These are phyloP conservation scores for Erythrolamprus reginae DNA, from an alignment of 2,113 vertebrate genomes.

Conservation along the genomic window DNA sequence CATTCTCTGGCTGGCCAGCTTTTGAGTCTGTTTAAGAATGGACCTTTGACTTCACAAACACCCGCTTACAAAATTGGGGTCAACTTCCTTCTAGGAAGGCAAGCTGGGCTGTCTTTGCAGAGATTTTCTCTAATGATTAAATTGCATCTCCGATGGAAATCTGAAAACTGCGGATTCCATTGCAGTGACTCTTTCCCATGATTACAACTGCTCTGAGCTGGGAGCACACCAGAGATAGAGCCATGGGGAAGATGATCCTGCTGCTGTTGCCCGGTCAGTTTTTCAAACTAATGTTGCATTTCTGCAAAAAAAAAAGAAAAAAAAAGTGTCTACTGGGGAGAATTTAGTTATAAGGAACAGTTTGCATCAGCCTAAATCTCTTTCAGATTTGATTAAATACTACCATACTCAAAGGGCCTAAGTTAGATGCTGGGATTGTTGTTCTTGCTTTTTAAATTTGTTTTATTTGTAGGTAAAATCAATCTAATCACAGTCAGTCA, in stretches of 20 bases:
- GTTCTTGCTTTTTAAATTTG: not conserved
- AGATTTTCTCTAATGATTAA: slow-evolving; percentile 73
- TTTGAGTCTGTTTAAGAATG: slow-evolving; percentile 70
- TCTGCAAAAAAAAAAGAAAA: no score
- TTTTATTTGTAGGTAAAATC: not conserved
- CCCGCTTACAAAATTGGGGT: slow-evolving; percentile 72
- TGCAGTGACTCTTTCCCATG: slow-evolving; percentile 66
- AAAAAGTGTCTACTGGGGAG: not conserved
- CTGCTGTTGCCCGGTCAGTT: not conserved
- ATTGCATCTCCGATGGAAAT: slow-evolving; percentile 72
- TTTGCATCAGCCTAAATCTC: not conserved
- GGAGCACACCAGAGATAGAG: slow-evolving; percentile 47
- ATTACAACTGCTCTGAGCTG: slow-evolving; percentile 66
- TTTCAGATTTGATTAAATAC: accelerated
- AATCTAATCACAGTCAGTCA: accelerated
- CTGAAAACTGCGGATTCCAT: slow-evolving; percentile 71
- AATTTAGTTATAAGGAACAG: not conserved
- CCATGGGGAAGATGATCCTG: slow-evolving; percentile 31
- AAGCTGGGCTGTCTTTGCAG: slow-evolving; percentile 53
- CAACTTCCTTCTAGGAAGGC: slow-evolving; percentile 62
- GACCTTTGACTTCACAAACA: slow-evolving; percentile 84
- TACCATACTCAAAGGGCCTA: accelerated
- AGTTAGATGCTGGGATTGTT: not conserved
- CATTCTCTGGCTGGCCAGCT: slow-evolving; percentile 59
- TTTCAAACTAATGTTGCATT: not conserved